Evolutionary conservation across 2,888 invertebrate genomes (phyloP).

Genomic region (Scrobipalpa costella): DNA sequence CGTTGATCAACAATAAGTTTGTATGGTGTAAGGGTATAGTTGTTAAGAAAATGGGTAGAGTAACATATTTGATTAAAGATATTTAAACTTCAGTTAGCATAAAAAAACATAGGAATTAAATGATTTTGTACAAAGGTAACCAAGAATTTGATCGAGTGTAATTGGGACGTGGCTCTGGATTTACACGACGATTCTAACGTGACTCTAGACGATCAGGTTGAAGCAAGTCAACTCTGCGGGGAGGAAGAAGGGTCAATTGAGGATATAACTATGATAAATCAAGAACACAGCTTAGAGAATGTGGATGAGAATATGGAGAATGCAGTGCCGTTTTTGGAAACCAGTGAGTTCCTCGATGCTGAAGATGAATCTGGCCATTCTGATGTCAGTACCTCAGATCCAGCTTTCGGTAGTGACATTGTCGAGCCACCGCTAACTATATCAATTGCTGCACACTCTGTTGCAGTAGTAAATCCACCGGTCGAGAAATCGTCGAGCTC

Average conservation of each 20-base stretch:
- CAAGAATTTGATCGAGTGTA: not conserved
- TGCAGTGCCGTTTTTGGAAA: not conserved
- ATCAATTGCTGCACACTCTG: too few relatives aligned
- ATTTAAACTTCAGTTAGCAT: not conserved
- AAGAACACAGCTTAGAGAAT: not conserved
- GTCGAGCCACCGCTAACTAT: too few relatives aligned
- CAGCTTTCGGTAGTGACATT: too few relatives aligned
- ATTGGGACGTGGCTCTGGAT: not conserved
- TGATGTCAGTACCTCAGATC: too few relatives aligned
- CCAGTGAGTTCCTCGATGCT: too few relatives aligned
- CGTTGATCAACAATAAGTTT: slow-evolving; percentile 25
- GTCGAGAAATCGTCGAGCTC: not conserved
- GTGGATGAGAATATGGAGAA: not conserved
- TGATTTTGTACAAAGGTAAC: slow-evolving; percentile 22
- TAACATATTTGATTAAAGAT: slow-evolving; percentile 29
- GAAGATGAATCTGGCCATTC: too few relatives aligned
- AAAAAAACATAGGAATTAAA: slow-evolving; percentile 30
- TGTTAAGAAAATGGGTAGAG: slow-evolving; percentile 28
- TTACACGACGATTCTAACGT: not conserved
- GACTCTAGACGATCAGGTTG: not conserved
- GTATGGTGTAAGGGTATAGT: slow-evolving; percentile 32
- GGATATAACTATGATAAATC: not conserved
- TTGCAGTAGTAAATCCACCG: too few relatives aligned
- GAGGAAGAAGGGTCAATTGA: not conserved
- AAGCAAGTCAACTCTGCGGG: not conserved